phyloP scores from a whole-genome alignment of 2,888 invertebrate genomes.

The Philereme vetulata region DNA sequence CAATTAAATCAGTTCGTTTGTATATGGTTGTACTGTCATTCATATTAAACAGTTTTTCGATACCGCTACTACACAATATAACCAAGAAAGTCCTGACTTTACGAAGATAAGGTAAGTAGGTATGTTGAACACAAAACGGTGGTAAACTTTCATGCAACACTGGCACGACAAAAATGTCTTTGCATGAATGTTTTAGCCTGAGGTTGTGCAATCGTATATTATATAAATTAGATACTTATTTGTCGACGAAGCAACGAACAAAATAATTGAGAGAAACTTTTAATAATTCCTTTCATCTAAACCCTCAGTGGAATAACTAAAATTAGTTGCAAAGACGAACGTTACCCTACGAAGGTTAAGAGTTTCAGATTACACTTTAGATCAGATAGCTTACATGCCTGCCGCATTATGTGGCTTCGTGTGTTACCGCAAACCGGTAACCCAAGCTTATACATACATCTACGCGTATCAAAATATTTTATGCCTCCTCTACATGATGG shows the following conservation, averaged over 20 bases:
- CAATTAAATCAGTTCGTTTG: too few relatives aligned
- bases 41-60: too few relatives aligned
- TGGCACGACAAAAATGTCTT: conserved; percentile 11
- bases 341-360: conserved; percentile 34
- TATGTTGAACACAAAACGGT: conserved; percentile 9
- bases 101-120: conserved; percentile 9
- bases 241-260: conserved; percentile 20
- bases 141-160: conserved; percentile 2
- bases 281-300: conserved; percentile 38
- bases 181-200: conserved; percentile 1
- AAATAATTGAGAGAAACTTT: conserved; percentile 35
- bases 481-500: too few relatives aligned
- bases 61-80: too few relatives aligned
- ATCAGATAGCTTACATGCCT: conserved; percentile 66
- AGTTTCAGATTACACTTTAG: conserved; percentile 69
- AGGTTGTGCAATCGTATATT: neutral
- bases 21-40: too few relatives aligned
- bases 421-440: conserved; percentile 58
- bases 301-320: conserved; percentile 33
- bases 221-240: conserved; percentile 6
- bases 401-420: conserved; percentile 74
- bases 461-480: conserved; percentile 23
- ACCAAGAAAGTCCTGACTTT: conserved; percentile 14
- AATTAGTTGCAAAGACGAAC: conserved; percentile 35
- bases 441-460: conserved; percentile 37